Conservation (phyloP, 2,113 vertebrate genomes). For the Lophochroa leadbeateri region DNA sequence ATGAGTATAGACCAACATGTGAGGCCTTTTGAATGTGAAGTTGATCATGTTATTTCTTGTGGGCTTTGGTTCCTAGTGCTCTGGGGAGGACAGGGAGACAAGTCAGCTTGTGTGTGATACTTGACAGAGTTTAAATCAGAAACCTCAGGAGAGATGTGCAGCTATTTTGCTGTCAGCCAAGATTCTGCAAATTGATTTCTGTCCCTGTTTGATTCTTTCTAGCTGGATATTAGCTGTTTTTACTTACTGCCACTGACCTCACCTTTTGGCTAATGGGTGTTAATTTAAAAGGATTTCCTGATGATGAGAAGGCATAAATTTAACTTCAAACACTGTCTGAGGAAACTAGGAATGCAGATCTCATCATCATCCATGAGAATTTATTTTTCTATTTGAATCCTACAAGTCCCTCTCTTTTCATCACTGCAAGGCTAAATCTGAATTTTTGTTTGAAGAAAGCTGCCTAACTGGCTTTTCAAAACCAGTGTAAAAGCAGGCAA, state of each 20-base stretch:
- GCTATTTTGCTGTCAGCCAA: background rate
- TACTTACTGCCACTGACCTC: background rate
- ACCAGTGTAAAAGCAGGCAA: background rate
- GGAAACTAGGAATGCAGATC: background rate
- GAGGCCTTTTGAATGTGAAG: background rate
- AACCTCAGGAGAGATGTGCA: background rate
- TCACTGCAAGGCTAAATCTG: background rate
- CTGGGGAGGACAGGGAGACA: background rate
- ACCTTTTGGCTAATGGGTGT: background rate
- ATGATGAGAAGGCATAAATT: background rate
- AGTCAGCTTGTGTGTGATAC: background rate
- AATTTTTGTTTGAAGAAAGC: background rate
- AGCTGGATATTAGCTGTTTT: background rate
- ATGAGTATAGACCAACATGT: background rate
- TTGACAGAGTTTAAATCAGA: background rate
- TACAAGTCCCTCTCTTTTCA: background rate
- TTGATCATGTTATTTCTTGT: background rate
- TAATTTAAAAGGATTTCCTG: background rate
- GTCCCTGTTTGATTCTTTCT: background rate
- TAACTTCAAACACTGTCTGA: background rate
- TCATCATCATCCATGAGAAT: background rate
- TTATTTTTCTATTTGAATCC: background rate
- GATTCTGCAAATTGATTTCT: conserved; percentile 14
- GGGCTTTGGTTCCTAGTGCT: background rate
- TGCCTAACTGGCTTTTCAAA: background rate